Conservation (phyloP, 2,888 invertebrate species). For the Eudemis profundana region DNA sequence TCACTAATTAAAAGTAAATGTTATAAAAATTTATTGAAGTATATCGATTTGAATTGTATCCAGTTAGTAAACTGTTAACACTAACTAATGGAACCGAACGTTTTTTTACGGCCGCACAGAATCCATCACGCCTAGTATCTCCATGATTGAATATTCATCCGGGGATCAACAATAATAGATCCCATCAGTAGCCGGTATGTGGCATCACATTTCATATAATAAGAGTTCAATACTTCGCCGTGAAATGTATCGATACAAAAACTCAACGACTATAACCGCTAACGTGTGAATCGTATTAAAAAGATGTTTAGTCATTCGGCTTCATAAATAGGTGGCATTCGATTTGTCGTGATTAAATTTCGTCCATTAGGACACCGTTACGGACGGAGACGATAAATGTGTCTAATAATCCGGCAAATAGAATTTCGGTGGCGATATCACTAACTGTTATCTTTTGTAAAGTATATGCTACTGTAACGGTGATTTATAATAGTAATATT, state of each 20-base stretch:
- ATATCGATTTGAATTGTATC: conserved; percentile 18
- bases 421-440: conserved; percentile 69
- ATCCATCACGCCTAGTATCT: conserved; percentile 72
- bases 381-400: conserved; percentile 66
- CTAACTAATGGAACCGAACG: conserved; percentile 60
- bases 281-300: conserved; percentile 86
- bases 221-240: conserved; percentile 83
- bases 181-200: conserved; percentile 82
- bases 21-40: background rate
- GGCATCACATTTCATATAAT: conserved; percentile 84
- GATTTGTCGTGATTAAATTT: conserved; percentile 85
- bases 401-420: conserved; percentile 76
- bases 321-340: conserved; percentile 85
- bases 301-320: conserved; percentile 83
- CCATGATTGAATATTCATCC: conserved; percentile 84
- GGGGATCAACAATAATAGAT: conserved; percentile 84
- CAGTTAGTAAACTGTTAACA: conserved; percentile 38
- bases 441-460: conserved; percentile 59
- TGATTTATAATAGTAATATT: background rate
- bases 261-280: conserved; percentile 84
- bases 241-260: conserved; percentile 84
- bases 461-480: conserved; percentile 38
- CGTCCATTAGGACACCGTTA: conserved; percentile 82
- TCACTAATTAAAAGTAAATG: background rate
- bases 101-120: conserved; percentile 66